Evolutionary conservation across 2,797 vertebrate species (phyloP).

Genomic region (Lithobates pipiens): DNA sequence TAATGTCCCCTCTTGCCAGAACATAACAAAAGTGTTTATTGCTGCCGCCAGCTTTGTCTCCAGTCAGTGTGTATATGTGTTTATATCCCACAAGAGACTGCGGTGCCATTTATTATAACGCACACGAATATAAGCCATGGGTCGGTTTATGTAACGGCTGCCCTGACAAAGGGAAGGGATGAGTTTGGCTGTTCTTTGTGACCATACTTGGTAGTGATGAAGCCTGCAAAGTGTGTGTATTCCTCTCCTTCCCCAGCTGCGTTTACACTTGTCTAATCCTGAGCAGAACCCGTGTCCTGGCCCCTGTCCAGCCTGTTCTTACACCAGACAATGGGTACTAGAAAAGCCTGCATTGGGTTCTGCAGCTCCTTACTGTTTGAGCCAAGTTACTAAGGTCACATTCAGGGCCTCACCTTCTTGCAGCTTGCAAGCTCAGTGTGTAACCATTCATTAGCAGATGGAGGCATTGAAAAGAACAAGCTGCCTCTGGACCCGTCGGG

Average conservation of each 20-base stretch:
- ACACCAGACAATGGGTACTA: conserved; percentile 36
- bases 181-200: not conserved
- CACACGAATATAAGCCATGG: not conserved
- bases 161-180: not conserved
- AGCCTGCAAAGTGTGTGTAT: conserved; percentile 15
- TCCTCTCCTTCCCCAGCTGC: conserved; percentile 15
- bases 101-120: not conserved
- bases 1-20: no score
- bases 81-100: not conserved
- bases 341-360: not conserved
- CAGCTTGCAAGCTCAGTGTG: conserved; percentile 16
- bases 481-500: not conserved
- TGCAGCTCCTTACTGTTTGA: conserved; percentile 44
- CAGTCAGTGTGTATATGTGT: not conserved
- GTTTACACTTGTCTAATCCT: conserved; percentile 46
- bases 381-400: conserved; percentile 45
- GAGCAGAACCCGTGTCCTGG: conserved; percentile 18
- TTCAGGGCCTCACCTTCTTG: conserved; percentile 25
- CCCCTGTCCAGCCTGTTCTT: conserved; percentile 30
- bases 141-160: conserved; percentile 18
- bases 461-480: conserved; percentile 1
- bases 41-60: no score
- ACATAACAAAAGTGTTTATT: no score
- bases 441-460: conserved; percentile 46
- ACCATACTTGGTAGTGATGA: conserved; percentile 55